Percentiles rank a stretch among this genome's conserved stretches.
These are phyloP conservation scores for Nothobranchius furzeri DNA, from an alignment of 2,113 vertebrate species.

Conservation along the genomic window DNA sequence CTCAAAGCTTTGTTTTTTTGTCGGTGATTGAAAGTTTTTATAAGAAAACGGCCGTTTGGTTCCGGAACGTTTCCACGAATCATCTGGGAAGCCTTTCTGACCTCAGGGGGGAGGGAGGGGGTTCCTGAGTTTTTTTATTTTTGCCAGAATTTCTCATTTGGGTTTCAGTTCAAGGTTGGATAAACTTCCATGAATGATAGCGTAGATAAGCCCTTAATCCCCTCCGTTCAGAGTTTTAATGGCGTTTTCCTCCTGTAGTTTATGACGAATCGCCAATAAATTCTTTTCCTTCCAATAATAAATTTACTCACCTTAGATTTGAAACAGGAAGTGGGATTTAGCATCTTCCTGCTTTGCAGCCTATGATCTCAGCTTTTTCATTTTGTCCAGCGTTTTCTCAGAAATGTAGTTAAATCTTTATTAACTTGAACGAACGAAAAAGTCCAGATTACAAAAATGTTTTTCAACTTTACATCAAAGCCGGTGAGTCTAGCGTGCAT, in stretches of 20 bases:
- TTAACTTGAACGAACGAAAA: slow-evolving; percentile 8
- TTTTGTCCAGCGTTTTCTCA: slow-evolving; percentile 23
- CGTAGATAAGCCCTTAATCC: slow-evolving; percentile 34
- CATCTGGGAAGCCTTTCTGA: slow-evolving; percentile 30
- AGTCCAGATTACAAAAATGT: slow-evolving; percentile 4
- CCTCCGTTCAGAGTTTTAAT: slow-evolving; percentile 33
- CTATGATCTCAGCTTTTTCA: slow-evolving; percentile 59
- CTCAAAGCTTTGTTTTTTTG: neutral
- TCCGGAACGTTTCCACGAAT: slow-evolving; percentile 29
- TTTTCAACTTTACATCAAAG: slow-evolving; percentile 17
- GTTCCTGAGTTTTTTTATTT: slow-evolving; percentile 42
- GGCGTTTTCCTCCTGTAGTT: slow-evolving; percentile 20
- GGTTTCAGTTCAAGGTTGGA: slow-evolving; percentile 47
- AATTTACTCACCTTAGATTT: slow-evolving; percentile 56
- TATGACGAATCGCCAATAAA: slow-evolving; percentile 42
- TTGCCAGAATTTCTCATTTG: slow-evolving; percentile 38
- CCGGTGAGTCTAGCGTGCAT: neutral
- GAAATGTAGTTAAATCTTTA: slow-evolving; percentile 26
- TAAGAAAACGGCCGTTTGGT: slow-evolving; percentile 11
- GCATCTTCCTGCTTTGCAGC: slow-evolving; percentile 8
- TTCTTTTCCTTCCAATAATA: slow-evolving; percentile 53
- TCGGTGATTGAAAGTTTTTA: neutral
- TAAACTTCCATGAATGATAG: slow-evolving; percentile 48
- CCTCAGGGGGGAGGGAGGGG: slow-evolving; percentile 23
- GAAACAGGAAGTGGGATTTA: slow-evolving; percentile 22